Evolutionary conservation across 1,140 invertebrate species (phyloP).

Genomic region (Thaumetopoea pityocampa): DNA sequence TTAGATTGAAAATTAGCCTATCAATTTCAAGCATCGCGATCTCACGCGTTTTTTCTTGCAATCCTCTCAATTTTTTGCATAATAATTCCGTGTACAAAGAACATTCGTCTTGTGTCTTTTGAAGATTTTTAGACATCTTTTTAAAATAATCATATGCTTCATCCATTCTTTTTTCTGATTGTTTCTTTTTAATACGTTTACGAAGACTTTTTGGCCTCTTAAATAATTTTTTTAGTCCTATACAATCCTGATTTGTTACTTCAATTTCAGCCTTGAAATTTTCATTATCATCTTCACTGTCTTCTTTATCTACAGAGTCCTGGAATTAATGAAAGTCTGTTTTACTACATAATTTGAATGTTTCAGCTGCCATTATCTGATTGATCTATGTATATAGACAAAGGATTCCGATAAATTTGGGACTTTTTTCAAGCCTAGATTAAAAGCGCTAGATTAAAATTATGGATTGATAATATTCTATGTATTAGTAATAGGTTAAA

Average conservation of each 20-base stretch:
- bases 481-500: constrained; percentile 32
- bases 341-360: too few species aligned
- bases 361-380: not conserved
- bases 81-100: constrained; percentile 9
- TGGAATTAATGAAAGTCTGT: not conserved
- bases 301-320: too few species aligned
- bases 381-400: not conserved
- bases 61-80: constrained; percentile 7
- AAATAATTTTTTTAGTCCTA: not conserved
- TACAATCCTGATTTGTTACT: not conserved
- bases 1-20: constrained; percentile 10
- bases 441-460: constrained; percentile 58
- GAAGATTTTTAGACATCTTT: not conserved
- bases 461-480: constrained; percentile 46
- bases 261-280: too few species aligned
- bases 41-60: constrained; percentile 9
- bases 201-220: not conserved
- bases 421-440: constrained; percentile 18
- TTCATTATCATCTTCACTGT: not conserved
- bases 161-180: not conserved
- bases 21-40: constrained; percentile 14
- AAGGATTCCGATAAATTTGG: not conserved
- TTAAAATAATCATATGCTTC: not conserved
- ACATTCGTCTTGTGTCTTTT: constrained; percentile 9
- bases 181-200: not conserved